phyloP scores from a whole-genome alignment of 2,113 vertebrate genomes.

The Irena cyanogastra region DNA sequence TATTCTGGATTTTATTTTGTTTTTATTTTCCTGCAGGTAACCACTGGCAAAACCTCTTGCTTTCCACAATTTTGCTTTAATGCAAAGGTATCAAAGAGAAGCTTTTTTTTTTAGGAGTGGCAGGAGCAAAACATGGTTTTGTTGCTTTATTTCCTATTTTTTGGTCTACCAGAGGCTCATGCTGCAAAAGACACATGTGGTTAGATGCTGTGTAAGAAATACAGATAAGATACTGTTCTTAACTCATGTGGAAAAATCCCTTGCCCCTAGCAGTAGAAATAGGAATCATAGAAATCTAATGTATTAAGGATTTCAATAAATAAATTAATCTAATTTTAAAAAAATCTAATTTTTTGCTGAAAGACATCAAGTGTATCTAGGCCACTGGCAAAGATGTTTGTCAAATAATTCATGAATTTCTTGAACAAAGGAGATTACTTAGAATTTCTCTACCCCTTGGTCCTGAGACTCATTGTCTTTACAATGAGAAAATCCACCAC shows the following conservation, averaged over 20 bases:
- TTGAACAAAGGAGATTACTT: background rate
- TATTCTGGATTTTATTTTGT: background rate
- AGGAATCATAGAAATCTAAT: background rate
- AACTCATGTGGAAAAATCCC: background rate
- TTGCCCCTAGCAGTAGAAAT: background rate
- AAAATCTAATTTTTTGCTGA: background rate
- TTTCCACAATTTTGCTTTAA: background rate
- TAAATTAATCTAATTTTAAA: background rate
- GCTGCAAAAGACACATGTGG: background rate
- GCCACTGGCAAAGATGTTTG: background rate
- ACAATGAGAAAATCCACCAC: background rate
- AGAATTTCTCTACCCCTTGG: background rate
- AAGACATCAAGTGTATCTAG: background rate
- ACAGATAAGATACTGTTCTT: background rate
- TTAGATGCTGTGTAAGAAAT: background rate
- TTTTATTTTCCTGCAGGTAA: background rate
- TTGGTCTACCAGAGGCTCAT: background rate
- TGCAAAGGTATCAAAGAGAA: background rate
- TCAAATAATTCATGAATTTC: background rate
- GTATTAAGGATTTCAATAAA: background rate
- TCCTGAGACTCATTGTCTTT: background rate
- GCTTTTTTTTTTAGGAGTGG: background rate
- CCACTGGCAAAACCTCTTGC: background rate
- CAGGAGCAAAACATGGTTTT: background rate
- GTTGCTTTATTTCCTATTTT: background rate